Conservation (phyloP, 2,888 invertebrate genomes). For the Podabrus alpinus region DNA sequence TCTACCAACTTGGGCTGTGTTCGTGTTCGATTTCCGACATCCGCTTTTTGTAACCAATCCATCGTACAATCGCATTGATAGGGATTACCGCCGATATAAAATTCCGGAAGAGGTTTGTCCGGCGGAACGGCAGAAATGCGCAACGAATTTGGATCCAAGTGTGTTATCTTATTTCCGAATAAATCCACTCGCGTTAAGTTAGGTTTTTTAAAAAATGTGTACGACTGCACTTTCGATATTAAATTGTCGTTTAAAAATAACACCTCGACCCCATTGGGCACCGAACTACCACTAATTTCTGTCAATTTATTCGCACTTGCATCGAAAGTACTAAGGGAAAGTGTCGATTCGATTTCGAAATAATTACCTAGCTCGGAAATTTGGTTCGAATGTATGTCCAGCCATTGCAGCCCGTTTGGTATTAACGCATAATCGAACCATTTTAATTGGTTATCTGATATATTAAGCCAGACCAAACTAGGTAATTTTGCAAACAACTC, state of each 20-base stretch:
- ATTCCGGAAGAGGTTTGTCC: slow-evolving; percentile 75
- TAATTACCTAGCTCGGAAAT: slow-evolving; percentile 84
- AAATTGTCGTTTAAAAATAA: slow-evolving; percentile 79
- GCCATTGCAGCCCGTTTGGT: slow-evolving; percentile 81
- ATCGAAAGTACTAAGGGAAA: slow-evolving; percentile 79
- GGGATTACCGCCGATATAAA: slow-evolving; percentile 84
- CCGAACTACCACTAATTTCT: slow-evolving; percentile 80
- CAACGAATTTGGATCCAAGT: slow-evolving; percentile 74
- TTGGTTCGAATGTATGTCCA: slow-evolving; percentile 84
- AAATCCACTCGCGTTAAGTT: slow-evolving; percentile 82
- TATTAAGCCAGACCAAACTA: slow-evolving; percentile 82
- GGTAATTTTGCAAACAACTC: slow-evolving; percentile 80
- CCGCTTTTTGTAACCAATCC: slow-evolving; percentile 87
- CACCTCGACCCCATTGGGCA: slow-evolving; percentile 82
- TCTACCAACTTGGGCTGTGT: slow-evolving; percentile 84
- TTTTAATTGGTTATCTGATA: slow-evolving; percentile 82
- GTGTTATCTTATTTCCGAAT: slow-evolving; percentile 78
- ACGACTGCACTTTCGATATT: slow-evolving; percentile 82
- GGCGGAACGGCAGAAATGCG: slow-evolving; percentile 76
- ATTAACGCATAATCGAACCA: slow-evolving; percentile 86
- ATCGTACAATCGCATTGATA: slow-evolving; percentile 88
- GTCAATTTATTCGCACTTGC: slow-evolving; percentile 80
- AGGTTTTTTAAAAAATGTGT: slow-evolving; percentile 85
- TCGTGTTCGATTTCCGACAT: slow-evolving; percentile 72
- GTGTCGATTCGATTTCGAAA: slow-evolving; percentile 79